Base-by-base conservation (phyloP, 2,113 vertebrate genomes). In the Tonatia bakeri region DNA sequence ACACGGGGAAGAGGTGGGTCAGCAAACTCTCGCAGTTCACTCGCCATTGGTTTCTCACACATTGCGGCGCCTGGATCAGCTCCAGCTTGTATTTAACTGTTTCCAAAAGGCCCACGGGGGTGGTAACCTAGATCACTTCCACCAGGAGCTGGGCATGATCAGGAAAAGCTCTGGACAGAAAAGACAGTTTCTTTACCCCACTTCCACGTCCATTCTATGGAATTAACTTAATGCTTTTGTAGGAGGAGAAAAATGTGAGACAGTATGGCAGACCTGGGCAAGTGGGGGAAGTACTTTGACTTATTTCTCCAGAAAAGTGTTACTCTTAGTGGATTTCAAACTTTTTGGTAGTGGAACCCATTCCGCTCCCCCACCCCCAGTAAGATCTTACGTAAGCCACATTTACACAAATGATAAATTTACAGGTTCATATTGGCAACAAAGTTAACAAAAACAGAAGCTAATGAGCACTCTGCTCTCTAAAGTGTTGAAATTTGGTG, bases 211-310 rank as follows among this genome's bases (percentile, higher is more conserved):
- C 0, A 7, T 64, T 94, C 38, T 38, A 52, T 45, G 80, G 14
- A 31, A 59, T 38, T 38, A 26, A 7, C 24, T 10, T 11, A 22
- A 26, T 16, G 14, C 85, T 88, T 79, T 22, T 73, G 26, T 38
- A 24, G 40, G 36, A 7, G 47, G 69, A 17, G 12, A 20, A 8
- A 59, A 54, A n/a, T 4, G 0, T 0, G 15, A 15, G 81, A 14
- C 0, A 33, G 50, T 33, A 11, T 15, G 31, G 17, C 5, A 7
- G 61, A 8, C 9, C 61, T 1, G 4, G 69, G 47, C 3, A 3
- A 17, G 52, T 20, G 4, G 50, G 59, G n/a, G 22, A 14, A 5
- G 26, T 26, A 28, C 14, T 81, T 3, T 2, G 13, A 6, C 11
- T 26, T 19, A 16, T n/a, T 65, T 70, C 52, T 45, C 43, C 67